Percentiles rank a stretch among this genome's conserved stretches.
Evolutionary conservation across 2,888 invertebrate species (phyloP).

Genomic region (Aphrophora alni): DNA sequence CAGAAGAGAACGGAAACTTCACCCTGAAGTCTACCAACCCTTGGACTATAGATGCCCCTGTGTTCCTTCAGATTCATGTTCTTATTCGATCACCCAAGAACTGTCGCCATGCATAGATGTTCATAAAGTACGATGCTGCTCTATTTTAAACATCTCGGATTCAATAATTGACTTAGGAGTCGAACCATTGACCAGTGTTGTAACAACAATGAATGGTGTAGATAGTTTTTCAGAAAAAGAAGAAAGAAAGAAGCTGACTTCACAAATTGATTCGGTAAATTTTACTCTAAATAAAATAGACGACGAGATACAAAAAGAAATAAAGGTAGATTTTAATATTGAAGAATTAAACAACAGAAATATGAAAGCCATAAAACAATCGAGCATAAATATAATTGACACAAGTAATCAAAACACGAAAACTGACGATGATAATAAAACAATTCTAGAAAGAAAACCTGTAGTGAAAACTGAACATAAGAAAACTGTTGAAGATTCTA

Average conservation of each 20-base stretch:
- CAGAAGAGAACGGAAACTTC: background rate
- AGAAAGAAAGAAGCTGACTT: background rate
- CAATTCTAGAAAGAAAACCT: background rate
- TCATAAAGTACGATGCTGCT: background rate
- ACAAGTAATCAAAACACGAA: background rate
- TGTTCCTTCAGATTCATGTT: background rate
- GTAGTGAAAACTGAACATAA: background rate
- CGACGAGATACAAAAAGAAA: background rate
- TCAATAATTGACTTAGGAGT: background rate
- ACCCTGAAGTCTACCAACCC: background rate
- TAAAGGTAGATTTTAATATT: background rate
- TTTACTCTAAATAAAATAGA: too few species aligned
- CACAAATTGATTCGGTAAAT: too few species aligned
- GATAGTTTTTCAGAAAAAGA: background rate
- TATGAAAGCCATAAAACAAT: background rate
- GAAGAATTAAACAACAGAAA: background rate
- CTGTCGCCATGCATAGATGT: background rate
- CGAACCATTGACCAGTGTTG: background rate
- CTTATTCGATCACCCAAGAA: background rate
- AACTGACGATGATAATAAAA: background rate
- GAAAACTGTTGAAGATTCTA: background rate
- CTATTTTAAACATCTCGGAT: background rate
- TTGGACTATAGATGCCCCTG: background rate
- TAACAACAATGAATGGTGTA: background rate
- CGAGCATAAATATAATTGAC: background rate